phyloP scores from a whole-genome alignment of 2,797 vertebrate species.

The Hemitrygon akajei region DNA sequence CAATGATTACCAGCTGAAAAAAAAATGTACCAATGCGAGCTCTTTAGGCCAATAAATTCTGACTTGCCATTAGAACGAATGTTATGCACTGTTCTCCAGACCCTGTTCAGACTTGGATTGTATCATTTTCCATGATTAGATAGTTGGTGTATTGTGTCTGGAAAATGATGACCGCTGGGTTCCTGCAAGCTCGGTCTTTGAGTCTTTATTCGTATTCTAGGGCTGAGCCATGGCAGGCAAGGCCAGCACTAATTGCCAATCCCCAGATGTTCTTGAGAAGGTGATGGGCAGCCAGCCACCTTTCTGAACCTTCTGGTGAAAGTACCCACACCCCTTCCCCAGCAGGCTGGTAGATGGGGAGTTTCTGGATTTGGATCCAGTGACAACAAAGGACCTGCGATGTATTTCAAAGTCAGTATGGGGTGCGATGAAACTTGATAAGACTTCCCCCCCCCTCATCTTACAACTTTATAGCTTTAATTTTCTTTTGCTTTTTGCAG shows the following conservation, averaged over 20 bases:
- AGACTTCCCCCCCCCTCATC: neutral
- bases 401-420: no score
- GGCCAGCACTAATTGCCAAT: no score
- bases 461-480: slow-evolving; percentile 10
- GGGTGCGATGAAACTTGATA: neutral
- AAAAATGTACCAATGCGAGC: slow-evolving; percentile 52
- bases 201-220: neutral
- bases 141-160: slow-evolving; percentile 50
- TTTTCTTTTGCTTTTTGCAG: slow-evolving; percentile 52
- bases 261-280: no score
- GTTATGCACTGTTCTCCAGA: slow-evolving; percentile 55
- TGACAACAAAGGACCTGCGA: no score
- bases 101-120: slow-evolving; percentile 48
- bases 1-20: slow-evolving; percentile 47
- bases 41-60: slow-evolving; percentile 55
- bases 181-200: slow-evolving; percentile 53
- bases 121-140: slow-evolving; percentile 42
- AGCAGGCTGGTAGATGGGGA: no score
- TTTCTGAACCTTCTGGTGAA: no score
- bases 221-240: no score
- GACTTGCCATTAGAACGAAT: slow-evolving; percentile 51
- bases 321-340: no score
- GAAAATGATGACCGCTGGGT: slow-evolving; percentile 62
- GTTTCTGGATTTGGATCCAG: no score
- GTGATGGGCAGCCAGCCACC: no score